A percentile compares a stretch with the other conserved stretches of the same genome.
Evolutionary conservation across 2,888 invertebrate genomes (phyloP).

Genomic region (Zaprionus lineosus): DNA sequence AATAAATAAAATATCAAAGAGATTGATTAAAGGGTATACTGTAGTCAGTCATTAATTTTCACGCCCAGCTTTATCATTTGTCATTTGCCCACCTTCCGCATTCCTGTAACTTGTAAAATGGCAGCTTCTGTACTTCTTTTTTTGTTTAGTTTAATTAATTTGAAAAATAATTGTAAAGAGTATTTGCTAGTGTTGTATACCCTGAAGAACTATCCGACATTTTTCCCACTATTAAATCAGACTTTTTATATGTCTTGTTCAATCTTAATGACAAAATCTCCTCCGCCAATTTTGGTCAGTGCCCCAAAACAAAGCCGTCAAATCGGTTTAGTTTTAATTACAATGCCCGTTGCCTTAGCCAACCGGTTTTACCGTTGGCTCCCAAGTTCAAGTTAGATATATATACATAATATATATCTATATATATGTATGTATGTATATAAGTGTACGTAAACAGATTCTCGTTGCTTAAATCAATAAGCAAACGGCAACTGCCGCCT

Average conservation of each 20-base stretch:
- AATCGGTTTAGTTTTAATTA: slow-evolving; percentile 43
- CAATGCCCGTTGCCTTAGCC: slow-evolving; percentile 13
- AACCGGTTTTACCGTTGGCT: slow-evolving; percentile 53
- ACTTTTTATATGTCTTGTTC: slow-evolving; percentile 4
- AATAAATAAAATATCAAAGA: too few relatives aligned
- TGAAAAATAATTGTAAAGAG: too few relatives aligned
- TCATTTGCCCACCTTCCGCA: too few relatives aligned
- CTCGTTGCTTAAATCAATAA: slow-evolving; percentile 25
- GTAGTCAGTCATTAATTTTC: too few relatives aligned
- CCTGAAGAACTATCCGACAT: too few relatives aligned
- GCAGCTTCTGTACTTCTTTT: too few relatives aligned
- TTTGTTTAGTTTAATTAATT: too few relatives aligned
- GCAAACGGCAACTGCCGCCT: slow-evolving; percentile 5
- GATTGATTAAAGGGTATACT: too few relatives aligned
- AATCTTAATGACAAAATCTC: slow-evolving; percentile 11
- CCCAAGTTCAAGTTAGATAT: slow-evolving; percentile 52
- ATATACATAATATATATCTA: too few relatives aligned
- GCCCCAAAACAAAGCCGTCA: slow-evolving; percentile 28
- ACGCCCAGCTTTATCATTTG: too few relatives aligned
- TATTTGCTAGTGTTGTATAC: too few relatives aligned
- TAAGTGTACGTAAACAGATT: slow-evolving; percentile 2
- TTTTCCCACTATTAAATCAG: not conserved
- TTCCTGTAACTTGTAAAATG: too few relatives aligned
- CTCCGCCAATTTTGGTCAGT: slow-evolving; percentile 16
- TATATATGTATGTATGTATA: not conserved